phyloP scores from a whole-genome alignment of 2,113 vertebrate species.

The Chelonoidis abingdonii region DNA sequence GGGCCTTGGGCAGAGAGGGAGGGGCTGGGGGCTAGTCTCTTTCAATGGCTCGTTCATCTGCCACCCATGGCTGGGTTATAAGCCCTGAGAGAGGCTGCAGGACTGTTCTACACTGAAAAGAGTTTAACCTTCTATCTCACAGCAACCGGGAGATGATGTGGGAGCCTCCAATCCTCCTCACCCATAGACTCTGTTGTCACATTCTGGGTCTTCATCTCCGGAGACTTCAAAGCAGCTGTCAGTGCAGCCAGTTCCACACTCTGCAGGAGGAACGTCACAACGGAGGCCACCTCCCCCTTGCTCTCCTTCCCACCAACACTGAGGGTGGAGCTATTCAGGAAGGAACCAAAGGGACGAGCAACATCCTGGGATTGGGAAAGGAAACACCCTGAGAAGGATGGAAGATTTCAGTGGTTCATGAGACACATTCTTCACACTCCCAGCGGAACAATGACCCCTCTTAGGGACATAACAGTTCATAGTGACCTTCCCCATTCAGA shows the following conservation, averaged over 20 bases:
- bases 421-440: no score
- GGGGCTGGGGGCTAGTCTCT: no score
- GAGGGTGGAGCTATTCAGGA: background rate
- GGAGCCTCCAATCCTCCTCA: background rate
- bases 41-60: no score
- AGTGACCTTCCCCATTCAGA: no score
- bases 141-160: no score
- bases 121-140: no score
- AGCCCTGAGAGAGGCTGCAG: background rate
- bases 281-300: no score
- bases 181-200: background rate
- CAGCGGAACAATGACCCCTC: no score
- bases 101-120: background rate
- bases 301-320: background rate
- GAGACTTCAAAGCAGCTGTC: background rate
- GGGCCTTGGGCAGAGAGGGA: no score
- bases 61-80: background rate
- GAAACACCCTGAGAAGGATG: background rate
- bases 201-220: accelerated
- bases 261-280: background rate
- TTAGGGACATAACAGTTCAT: no score
- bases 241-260: background rate
- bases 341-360: background rate
- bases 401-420: no score
- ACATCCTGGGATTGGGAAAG: background rate